phyloP scores from a whole-genome alignment of 2,888 invertebrate species.

The Biston betularia region DNA sequence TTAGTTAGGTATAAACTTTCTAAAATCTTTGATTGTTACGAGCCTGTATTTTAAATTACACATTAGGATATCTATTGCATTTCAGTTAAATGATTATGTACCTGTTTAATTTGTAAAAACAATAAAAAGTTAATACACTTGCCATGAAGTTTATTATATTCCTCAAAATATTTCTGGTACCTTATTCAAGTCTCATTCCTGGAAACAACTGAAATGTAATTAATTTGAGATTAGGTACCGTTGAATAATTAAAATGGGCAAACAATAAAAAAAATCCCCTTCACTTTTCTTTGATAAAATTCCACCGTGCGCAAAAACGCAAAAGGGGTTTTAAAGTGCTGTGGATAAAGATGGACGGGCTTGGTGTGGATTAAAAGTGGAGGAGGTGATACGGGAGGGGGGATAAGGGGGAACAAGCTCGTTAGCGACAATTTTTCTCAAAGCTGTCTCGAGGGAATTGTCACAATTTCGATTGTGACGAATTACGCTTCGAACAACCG shows the following conservation, averaged over 20 bases:
- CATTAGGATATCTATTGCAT: too few species aligned
- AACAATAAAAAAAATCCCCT: constrained; percentile 71
- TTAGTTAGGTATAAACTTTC: too few species aligned
- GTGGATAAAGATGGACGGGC: constrained; percentile 66
- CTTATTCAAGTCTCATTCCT: too few species aligned
- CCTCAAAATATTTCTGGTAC: too few species aligned
- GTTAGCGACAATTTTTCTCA: constrained; percentile 85
- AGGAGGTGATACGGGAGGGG: constrained; percentile 54
- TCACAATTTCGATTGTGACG: constrained; percentile 84
- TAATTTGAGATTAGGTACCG: constrained; percentile 49
- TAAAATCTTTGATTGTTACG: too few species aligned
- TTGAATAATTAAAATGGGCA: constrained; percentile 65
- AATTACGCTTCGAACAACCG: constrained; percentile 75
- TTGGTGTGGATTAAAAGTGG: constrained; percentile 73
- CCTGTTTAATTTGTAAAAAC: too few species aligned
- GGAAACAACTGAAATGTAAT: constrained; percentile 41
- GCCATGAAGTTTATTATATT: too few species aligned
- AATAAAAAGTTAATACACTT: too few species aligned
- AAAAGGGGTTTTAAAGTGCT: constrained; percentile 84
- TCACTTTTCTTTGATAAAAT: constrained; percentile 77
- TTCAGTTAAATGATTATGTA: too few species aligned
- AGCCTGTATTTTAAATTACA: too few species aligned
- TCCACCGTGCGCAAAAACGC: constrained; percentile 77
- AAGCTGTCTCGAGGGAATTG: constrained; percentile 80
- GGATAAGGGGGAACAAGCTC: constrained; percentile 66